Conservation (phyloP, 2,888 invertebrate species). For the Tetanocera ferruginea region DNA sequence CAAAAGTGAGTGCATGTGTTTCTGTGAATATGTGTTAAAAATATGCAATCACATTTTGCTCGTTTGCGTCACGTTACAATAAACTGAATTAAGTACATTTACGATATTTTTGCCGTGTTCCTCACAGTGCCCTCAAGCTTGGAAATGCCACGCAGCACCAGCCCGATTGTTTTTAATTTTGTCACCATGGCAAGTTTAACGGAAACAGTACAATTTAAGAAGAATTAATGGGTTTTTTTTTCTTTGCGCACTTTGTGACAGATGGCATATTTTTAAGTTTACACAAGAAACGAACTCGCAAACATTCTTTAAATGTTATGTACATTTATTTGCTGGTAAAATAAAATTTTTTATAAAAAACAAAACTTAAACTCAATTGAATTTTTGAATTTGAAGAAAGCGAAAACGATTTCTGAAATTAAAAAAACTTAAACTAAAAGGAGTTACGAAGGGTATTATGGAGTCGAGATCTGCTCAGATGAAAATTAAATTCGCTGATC, state of each 20-base stretch:
- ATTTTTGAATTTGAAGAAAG: too few relatives aligned
- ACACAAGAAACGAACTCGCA: too few relatives aligned
- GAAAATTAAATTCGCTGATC: too few relatives aligned
- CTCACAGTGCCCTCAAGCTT: not conserved
- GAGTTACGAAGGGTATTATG: too few relatives aligned
- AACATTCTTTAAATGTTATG: too few relatives aligned
- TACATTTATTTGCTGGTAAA: too few relatives aligned
- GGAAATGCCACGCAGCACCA: not conserved
- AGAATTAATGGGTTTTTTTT: not conserved
- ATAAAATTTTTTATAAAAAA: too few relatives aligned
- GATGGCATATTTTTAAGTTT: not conserved
- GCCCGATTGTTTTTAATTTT: not conserved
- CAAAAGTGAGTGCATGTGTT: not conserved
- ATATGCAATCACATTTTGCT: not conserved
- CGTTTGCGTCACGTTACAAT: slow-evolving; percentile 13
- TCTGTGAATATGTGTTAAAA: not conserved
- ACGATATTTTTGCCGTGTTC: not conserved
- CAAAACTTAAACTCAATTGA: too few relatives aligned
- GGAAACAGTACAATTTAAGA: not conserved
- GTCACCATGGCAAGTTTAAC: not conserved
- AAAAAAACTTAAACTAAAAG: too few relatives aligned
- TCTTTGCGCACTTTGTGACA: not conserved
- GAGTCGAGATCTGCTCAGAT: too few relatives aligned
- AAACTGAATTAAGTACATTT: slow-evolving; percentile 24
- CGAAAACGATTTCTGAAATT: too few relatives aligned